Percentiles rank a stretch among this genome's conserved stretches.
Evolutionary conservation across 1,140 invertebrate genomes (phyloP).

Genomic region (Drosophila leontia): DNA sequence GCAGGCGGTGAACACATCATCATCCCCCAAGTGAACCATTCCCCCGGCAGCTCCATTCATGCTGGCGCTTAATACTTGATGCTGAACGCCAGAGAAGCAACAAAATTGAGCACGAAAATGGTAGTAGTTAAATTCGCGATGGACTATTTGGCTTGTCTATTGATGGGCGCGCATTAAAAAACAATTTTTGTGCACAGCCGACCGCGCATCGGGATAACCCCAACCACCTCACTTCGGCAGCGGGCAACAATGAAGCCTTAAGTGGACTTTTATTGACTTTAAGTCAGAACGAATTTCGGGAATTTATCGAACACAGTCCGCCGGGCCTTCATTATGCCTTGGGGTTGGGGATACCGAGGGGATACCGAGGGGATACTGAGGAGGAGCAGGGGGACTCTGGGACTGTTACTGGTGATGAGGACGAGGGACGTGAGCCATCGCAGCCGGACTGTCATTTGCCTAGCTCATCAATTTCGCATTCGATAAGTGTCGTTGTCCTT

Average conservation of each 20-base stretch:
- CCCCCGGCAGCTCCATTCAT: conserved; percentile 12
- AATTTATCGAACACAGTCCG: conserved; percentile 79
- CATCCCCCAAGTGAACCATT: conserved; percentile 38
- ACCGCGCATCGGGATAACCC: conserved; percentile 30
- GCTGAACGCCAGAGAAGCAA: conserved; percentile 38
- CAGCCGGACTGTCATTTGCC: conserved; percentile 67
- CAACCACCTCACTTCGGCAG: conserved; percentile 9
- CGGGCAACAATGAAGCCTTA: conserved; percentile 79
- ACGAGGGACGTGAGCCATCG: conserved; percentile 28
- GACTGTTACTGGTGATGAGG: conserved; percentile 16
- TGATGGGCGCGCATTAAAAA: conserved; percentile 81
- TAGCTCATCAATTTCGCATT: conserved; percentile 80
- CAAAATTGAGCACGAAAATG: conserved; percentile 64
- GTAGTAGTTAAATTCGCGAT: conserved; percentile 75
- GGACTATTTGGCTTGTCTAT: conserved; percentile 81
- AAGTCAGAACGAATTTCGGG: conserved; percentile 81
- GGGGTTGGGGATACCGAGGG: conserved; percentile 12
- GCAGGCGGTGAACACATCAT: conserved; percentile 7
- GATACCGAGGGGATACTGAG: not conserved
- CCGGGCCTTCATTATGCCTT: conserved; percentile 72
- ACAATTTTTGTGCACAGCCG: conserved; percentile 76
- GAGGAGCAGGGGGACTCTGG: not conserved
- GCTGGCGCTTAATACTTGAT: conserved; percentile 39
- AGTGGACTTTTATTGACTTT: conserved; percentile 83
- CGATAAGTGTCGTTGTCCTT: conserved; percentile 62